Conservation (phyloP, 2,113 vertebrate species). For the Vulpes ferrilata region DNA sequence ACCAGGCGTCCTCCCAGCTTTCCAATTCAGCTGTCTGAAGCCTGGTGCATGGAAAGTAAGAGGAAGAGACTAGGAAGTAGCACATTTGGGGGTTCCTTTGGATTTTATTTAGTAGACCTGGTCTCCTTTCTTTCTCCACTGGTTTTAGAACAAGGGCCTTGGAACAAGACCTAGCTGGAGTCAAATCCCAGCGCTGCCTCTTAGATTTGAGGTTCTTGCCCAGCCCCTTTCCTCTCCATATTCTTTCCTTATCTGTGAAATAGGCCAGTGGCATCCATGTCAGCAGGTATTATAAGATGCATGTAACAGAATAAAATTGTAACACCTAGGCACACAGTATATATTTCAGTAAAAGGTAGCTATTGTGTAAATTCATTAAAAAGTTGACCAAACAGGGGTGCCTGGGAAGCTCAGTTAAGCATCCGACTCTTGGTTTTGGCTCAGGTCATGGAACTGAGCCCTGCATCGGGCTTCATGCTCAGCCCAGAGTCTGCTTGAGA, state of each 20-base stretch:
- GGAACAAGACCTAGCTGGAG: neutral
- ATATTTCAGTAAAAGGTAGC: too few relatives aligned
- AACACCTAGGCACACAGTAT: accelerated
- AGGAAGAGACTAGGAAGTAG: neutral
- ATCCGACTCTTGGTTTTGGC: neutral
- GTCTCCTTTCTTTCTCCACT: neutral
- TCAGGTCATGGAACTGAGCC: neutral
- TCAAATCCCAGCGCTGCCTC: accelerated
- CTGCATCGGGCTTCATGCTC: neutral
- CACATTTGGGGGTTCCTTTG: neutral
- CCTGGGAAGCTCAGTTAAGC: neutral
- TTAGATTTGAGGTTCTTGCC: neutral
- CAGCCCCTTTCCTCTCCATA: neutral
- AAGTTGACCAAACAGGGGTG: neutral
- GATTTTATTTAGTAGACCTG: neutral
- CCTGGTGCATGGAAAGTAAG: neutral
- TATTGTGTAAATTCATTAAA: neutral
- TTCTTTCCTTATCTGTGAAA: neutral
- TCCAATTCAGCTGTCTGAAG: neutral
- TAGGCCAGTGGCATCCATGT: accelerated
- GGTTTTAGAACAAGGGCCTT: neutral
- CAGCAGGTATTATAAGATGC: neutral
- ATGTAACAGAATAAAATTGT: neutral
- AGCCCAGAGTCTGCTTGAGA: neutral
- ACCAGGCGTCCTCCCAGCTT: neutral